These are phyloP conservation scores for Geopemphigus sp. DNA, from an alignment of 1,140 invertebrate genomes.

Conservation along the genomic window DNA sequence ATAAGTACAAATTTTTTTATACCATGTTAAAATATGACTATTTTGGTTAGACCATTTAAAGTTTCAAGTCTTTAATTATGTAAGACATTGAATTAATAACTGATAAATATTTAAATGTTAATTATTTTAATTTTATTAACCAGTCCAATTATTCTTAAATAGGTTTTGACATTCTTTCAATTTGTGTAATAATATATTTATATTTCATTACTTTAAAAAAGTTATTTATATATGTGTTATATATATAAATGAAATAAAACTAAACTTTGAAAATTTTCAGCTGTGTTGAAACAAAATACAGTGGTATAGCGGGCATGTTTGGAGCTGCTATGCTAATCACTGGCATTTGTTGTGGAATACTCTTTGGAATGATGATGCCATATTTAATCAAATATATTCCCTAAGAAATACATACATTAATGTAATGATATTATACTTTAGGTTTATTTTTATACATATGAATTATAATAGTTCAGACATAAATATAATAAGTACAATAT, in stretches of 20 bases:
- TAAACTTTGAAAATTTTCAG: constrained; percentile 57
- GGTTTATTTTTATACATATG: constrained; percentile 1
- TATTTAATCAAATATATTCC: constrained; percentile 59
- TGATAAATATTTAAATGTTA: background rate
- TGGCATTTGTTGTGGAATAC: constrained; percentile 81
- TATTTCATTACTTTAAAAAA: too few species aligned
- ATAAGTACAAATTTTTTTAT: too few species aligned
- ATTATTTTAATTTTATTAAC: background rate
- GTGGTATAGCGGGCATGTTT: constrained; percentile 90
- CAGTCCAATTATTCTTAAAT: background rate
- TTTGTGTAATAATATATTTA: too few species aligned
- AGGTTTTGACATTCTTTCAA: too few species aligned
- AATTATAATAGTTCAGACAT: too few species aligned
- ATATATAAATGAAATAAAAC: background rate
- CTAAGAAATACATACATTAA: background rate
- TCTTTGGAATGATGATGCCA: constrained; percentile 72
- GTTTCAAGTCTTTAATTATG: too few species aligned
- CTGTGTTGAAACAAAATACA: constrained; percentile 77
- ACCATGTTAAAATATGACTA: too few species aligned
- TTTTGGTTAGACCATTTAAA: too few species aligned
- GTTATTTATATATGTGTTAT: too few species aligned
- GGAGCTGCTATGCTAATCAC: constrained; percentile 85
- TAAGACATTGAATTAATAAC: too few species aligned
- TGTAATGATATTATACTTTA: too few species aligned
- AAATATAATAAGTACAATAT: too few species aligned